These are phyloP conservation scores for Epizoanthus fatuus DNA, from an alignment of 92 coral and sea anemone genomes.

Conservation along the genomic window DNA sequence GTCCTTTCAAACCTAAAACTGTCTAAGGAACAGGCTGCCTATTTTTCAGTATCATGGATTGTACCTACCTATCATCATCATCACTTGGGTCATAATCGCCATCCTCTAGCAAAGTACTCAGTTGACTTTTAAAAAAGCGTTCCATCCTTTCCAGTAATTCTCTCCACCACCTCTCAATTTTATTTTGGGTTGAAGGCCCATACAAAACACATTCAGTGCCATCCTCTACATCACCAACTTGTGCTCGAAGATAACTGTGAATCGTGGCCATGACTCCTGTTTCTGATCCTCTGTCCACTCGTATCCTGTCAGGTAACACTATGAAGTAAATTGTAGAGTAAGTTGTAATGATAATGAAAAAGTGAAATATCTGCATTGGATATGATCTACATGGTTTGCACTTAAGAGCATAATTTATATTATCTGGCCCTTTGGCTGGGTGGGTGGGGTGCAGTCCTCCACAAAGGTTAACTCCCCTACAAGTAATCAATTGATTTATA, in stretches of 20 bases:
- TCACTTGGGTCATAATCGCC: no score
- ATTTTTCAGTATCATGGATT: no score
- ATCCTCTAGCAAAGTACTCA: no score
- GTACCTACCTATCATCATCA: no score
- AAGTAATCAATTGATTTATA: slow-evolving; percentile 2
- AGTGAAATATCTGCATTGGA: no score
- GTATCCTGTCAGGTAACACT: slow-evolving; percentile 62
- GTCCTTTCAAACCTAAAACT: slow-evolving; percentile 34
- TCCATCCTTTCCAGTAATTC: no score
- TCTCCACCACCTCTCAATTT: no score
- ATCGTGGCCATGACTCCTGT: slow-evolving; percentile 76
- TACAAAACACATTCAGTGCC: no score
- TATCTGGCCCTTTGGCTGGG: slow-evolving; percentile 15
- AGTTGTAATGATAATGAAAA: no score
- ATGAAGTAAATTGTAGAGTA: slow-evolving; percentile 10
- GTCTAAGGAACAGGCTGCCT: no score
- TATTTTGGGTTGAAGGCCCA: slow-evolving; percentile 67
- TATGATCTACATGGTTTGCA: neutral
- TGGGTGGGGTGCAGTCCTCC: slow-evolving; percentile 9
- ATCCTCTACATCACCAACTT: no score
- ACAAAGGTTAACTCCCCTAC: slow-evolving; percentile 1
- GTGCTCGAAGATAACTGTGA: slow-evolving; percentile 15
- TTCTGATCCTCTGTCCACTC: slow-evolving; percentile 73
- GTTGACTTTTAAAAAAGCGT: no score
- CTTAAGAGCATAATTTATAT: slow-evolving; percentile 3